Base-by-base conservation (phyloP, 1,140 invertebrate genomes). In the Tetraneura akinire region DNA sequence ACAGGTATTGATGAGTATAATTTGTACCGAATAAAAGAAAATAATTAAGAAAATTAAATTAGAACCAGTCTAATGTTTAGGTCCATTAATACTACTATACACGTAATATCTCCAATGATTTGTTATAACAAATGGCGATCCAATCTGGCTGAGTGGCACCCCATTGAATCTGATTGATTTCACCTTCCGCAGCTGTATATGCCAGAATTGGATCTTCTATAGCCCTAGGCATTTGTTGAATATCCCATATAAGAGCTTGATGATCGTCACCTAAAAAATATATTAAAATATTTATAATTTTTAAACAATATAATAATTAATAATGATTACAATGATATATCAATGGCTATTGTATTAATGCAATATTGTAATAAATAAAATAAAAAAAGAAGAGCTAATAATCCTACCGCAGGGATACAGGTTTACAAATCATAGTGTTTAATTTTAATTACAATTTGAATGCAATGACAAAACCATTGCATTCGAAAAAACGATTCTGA, bases 141-240 rank as follows among this genome's bases (percentile, higher is more conserved):
- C 98, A 99, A 86, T 99, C 98, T 5, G 97, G 97, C 85, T 99
- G 97, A 0, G 97, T 98, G n/a, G 96, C 96, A 5, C 97, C 97
- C 98, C 98, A 99, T 86, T 99, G 97, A 83, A 99, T 98, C 87
- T 99, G 97, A 89, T 99, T 99, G 82, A 99, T 97, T 89, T 99
- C 98, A 55, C 97, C 97, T 86, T 97, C 96, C 16, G 96, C 96
- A 26, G 96, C 96, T 11, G 96, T 98, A 87, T 99, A 99, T 0
- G 98, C 98, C 26, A 99, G 89, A 84, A 99, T 99, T 23, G 98
- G 98, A 89, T 99, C 97, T 87, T 99, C 97, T 82, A 99, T 98
- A n/a, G 97, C 96, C 83, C 97, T 89, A 37, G 97, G 97, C 96
- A 99, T 98, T 87, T 98, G 96, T 87, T 98, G 96, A 84, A 99